These are phyloP conservation scores for Parochlus steinenii DNA, from an alignment of 2,888 invertebrate species.

Conservation along the genomic window DNA sequence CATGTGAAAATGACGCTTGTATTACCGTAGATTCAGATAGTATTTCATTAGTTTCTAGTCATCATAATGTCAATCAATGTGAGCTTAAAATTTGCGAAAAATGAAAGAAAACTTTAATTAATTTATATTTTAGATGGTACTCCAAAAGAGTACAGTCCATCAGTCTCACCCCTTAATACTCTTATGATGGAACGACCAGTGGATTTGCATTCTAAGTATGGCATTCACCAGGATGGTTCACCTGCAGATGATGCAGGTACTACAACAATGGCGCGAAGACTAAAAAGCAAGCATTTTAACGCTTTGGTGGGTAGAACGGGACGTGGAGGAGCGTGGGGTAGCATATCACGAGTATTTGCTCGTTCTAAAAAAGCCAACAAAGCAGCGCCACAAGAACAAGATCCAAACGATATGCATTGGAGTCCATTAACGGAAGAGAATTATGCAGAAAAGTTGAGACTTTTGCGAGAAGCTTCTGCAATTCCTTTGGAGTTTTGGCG, in stretches of 20 bases:
- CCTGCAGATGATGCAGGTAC: constrained; percentile 20
- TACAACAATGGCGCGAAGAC: constrained; percentile 33
- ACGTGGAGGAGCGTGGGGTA: constrained; percentile 72
- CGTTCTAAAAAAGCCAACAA: constrained; percentile 70
- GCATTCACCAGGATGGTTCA: not conserved
- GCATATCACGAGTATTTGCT: constrained; percentile 79
- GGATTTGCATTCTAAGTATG: constrained; percentile 1
- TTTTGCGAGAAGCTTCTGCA: constrained; percentile 63
- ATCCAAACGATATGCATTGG: constrained; percentile 24
- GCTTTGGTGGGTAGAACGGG: constrained; percentile 34
- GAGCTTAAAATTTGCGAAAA: constrained; percentile 15
- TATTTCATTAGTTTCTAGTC: constrained; percentile 30
- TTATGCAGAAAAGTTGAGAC: constrained; percentile 28
- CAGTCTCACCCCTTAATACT: constrained; percentile 59
- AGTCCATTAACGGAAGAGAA: constrained; percentile 29
- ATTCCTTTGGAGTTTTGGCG: constrained; percentile 83
- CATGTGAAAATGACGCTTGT: constrained; percentile 31
- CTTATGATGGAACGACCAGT: constrained; percentile 7
- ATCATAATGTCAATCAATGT: constrained; percentile 31
- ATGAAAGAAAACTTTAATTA: constrained; percentile 14
- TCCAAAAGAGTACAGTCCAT: constrained; percentile 70
- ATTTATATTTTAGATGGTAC: constrained; percentile 45
- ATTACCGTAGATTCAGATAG: constrained; percentile 32
- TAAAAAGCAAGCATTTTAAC: constrained; percentile 16
- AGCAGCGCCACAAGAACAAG: constrained; percentile 21